Conservation (phyloP, 2,888 invertebrate species). For the Megamerina dolium region DNA sequence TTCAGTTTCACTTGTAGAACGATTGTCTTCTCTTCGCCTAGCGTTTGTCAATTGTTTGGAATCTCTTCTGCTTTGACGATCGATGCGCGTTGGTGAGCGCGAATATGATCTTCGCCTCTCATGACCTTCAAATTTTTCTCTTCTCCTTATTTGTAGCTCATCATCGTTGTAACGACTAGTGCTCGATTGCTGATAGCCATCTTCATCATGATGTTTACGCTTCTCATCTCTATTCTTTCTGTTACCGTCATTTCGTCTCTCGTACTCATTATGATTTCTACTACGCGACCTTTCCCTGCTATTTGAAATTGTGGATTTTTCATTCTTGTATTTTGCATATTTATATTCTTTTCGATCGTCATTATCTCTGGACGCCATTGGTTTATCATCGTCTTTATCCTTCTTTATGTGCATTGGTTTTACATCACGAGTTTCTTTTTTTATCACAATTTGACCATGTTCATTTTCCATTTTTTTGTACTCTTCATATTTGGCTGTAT, state of each 20-base stretch:
- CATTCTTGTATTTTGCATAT: not conserved
- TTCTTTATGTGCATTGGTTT: too few species aligned
- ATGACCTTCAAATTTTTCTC: too few species aligned
- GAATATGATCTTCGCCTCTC: not conserved
- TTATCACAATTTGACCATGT: conserved; percentile 36
- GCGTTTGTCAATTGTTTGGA: not conserved
- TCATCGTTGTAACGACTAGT: not conserved
- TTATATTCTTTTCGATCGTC: not conserved
- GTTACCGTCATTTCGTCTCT: too few species aligned
- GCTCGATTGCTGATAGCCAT: not conserved
- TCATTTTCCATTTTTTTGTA: conserved; percentile 55
- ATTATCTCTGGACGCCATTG: not conserved
- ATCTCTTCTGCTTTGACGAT: conserved; percentile 6
- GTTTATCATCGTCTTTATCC: conserved; percentile 6
- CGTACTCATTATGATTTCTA: too few species aligned
- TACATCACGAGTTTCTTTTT: conserved; percentile 13
- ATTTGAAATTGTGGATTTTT: too few species aligned
- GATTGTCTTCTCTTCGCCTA: conserved; percentile 9
- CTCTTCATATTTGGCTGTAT: conserved; percentile 65
- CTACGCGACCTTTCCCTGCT: too few species aligned
- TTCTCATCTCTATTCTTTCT: not conserved
- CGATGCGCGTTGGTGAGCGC: too few species aligned
- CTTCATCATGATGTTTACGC: not conserved
- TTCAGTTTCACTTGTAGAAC: conserved; percentile 10
- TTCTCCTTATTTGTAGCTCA: not conserved